These are phyloP conservation scores for Karalla daura DNA, from an alignment of 2,797 vertebrate genomes.

Conservation along the genomic window DNA sequence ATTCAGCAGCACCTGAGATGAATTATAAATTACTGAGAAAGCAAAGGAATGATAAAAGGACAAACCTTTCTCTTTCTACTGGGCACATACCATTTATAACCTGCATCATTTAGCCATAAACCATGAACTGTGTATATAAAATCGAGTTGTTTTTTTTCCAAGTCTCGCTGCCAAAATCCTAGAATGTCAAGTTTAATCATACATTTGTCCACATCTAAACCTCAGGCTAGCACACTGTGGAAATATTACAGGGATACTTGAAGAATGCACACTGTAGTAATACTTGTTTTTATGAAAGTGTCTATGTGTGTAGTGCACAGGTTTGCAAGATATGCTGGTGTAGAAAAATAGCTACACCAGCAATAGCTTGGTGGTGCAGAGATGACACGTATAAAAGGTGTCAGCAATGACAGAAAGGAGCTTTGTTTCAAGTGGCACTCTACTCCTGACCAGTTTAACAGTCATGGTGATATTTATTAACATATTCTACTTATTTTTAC, in stretches of 20 bases:
- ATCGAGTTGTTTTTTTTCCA: constrained; percentile 34
- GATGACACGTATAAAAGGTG: too few relatives aligned
- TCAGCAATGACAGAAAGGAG: too few relatives aligned
- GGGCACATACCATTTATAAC: background rate
- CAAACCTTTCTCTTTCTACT: constrained; percentile 14
- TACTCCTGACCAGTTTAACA: background rate
- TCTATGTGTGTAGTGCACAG: background rate
- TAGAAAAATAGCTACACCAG: too few relatives aligned
- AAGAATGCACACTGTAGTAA: constrained; percentile 14
- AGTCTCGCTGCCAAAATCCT: constrained; percentile 26
- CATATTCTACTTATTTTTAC: too few relatives aligned
- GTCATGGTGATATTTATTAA: too few relatives aligned
- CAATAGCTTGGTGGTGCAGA: too few relatives aligned
- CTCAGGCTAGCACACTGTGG: constrained; percentile 15
- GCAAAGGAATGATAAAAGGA: constrained; percentile 21
- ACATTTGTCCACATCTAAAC: constrained; percentile 35
- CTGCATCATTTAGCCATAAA: constrained; percentile 21
- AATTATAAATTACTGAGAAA: constrained; percentile 46
- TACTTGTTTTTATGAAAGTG: constrained; percentile 21
- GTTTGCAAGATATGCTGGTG: constrained; percentile 16
- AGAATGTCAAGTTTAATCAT: constrained; percentile 48
- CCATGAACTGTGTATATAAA: constrained; percentile 37
- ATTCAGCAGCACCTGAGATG: constrained; percentile 45
- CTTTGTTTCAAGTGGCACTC: constrained; percentile 4
- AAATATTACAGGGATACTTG: constrained; percentile 18